Evolutionary conservation across 2,797 vertebrate genomes (phyloP), one percentile per base, ranked within the genome.

Genomic region (Lates japonicus): DNA sequence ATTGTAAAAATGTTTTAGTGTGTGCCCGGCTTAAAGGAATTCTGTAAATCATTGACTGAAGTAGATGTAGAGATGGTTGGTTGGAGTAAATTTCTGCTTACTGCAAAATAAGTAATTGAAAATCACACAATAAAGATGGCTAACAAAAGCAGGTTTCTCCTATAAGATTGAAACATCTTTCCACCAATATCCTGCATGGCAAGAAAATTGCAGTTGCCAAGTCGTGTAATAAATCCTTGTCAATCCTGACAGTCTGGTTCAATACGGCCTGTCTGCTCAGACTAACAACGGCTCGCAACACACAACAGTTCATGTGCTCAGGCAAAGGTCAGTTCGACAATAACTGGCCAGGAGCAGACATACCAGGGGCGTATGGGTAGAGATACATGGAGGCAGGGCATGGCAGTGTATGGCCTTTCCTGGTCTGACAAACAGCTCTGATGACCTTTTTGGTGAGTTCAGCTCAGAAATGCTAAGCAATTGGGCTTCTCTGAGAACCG

Each of bases 241-340:
- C 76, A 46, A 6, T 71, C 65, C 41, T n/a, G 20, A 70, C 35
- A 19, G 52, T 41, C 74, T 70, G 75, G 63, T 77, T 85, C 78
- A 54, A 76, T 70, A 73, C 69, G 17, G 37, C 81, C 70, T 66
- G 70, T 78, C 79, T 73, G 48, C 74, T 80, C 57, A 61, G 74
- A 63, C 58, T 70, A 59, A 41, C 42, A 62, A 22, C 10, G 6
- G 75, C 61, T 80, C 37, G 7, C 64, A 68, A 76, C 37, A 19
- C 65, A 71, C 48, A 83, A 70, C 82, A 64, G 44, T 46, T 35
- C 19, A 22, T 44, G 72, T 22, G 58, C 80, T 74, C 51, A 69
- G 71, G 46, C 78, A 94, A 94, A 95, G 94, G 95, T 95, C 93
- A 94, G 82, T 72, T 83, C 73, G 77, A 74, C 83, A 88, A 91